Base-by-base conservation (phyloP, 2,113 vertebrate genomes). In the Donacobius atricapilla region DNA sequence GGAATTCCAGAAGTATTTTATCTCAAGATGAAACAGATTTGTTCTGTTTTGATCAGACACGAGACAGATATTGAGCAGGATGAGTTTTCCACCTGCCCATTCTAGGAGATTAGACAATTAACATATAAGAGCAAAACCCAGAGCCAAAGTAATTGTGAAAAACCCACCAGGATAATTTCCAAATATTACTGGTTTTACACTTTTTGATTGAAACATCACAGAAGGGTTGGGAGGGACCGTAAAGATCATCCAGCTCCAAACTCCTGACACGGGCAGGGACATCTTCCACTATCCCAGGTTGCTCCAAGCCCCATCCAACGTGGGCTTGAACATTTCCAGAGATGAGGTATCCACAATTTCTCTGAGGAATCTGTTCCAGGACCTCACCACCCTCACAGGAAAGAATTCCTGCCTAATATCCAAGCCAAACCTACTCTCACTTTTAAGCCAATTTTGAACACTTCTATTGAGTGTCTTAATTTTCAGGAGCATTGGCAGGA, bases 241-340 rank as follows among this genome's bases (percentile, higher is more conserved):
- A 7, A 60, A 51, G 15, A 17, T 45, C 33, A 37, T 6, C 9
- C 7, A 7, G 4, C 45, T 39, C 45, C 33, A 39, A 2, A 2
- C 1, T 8, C 19, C 27, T 66, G 39, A 0, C 42, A 11, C 25
- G 30, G 47, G 6, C 73, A 54, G 47, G 19, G 28, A 54, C 40
- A 24, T 0, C 9, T 54, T 5, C 16, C 75, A 30, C 24, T 30
- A n/a, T 17, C 6, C 48, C 65, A 70, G 39, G 4, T 9, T 70
- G 6, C 47, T 63, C 7, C 73, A 40, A 70, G 20, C 48, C 9
- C 5, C 1, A 0, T 54, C n/a, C 40, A 63, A 2, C 40, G 24
- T 54, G 47, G 28, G 3, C n/a, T 54, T n/a, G 56, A 0, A 30
- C 30, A 47, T 1, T 30, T 63, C 56, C 40, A 79, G 16, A n/a